Conservation (phyloP, 2,797 vertebrate species). For the Galago senegalensis region DNA sequence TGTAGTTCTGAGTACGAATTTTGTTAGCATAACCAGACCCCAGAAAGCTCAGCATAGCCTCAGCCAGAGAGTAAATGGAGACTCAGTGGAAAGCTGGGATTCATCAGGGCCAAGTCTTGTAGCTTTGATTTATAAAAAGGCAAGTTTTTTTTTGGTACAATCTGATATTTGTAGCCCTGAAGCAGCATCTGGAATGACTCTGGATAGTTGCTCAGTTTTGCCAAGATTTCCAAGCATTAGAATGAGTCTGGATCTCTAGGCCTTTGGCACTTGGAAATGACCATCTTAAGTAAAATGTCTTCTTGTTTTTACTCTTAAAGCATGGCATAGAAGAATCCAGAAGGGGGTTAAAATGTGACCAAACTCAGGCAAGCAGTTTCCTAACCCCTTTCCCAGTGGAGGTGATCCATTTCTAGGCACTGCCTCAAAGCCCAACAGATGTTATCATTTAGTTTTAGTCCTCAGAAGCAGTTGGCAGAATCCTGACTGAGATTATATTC, state of each 20-base stretch:
- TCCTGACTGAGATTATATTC: no score
- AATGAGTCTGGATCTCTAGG: background rate
- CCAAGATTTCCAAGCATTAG: constrained; percentile 45
- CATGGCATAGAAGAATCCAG: background rate
- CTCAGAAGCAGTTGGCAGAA: background rate
- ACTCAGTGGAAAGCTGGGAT: constrained; percentile 68
- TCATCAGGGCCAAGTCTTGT: constrained; percentile 64
- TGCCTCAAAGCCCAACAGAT: constrained; percentile 18
- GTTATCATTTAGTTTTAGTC: background rate
- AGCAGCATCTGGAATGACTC: constrained; percentile 61
- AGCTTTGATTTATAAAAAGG: constrained; percentile 76
- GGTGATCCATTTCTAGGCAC: background rate
- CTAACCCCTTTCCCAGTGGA: background rate
- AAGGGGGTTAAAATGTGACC: constrained; percentile 6
- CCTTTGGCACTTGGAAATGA: constrained; percentile 57
- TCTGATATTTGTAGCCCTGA: constrained; percentile 66
- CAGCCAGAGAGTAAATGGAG: constrained; percentile 69
- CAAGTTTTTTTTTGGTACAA: constrained; percentile 70
- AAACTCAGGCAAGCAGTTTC: constrained; percentile 28
- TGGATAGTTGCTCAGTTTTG: constrained; percentile 51
- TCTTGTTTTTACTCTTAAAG: constrained; percentile 37
- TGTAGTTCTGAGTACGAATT: constrained; percentile 65
- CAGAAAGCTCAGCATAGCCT: constrained; percentile 63
- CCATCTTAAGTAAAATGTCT: constrained; percentile 53
- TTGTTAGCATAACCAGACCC: constrained; percentile 62